phyloP scores from a whole-genome alignment of 2,113 vertebrate species.

The Catharus bicknelli region DNA sequence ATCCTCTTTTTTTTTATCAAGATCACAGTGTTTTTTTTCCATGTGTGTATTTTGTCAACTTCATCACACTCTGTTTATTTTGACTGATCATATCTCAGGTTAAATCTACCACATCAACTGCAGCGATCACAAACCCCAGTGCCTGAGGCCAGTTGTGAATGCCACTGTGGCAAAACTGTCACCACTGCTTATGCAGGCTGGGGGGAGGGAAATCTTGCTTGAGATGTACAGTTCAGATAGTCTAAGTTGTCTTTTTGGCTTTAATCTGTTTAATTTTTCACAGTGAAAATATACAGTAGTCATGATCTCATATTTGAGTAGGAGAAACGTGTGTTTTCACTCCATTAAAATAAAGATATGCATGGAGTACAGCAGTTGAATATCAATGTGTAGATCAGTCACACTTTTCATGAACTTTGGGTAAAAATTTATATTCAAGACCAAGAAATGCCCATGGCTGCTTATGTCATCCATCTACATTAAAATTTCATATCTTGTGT shows the following conservation, averaged over 20 bases:
- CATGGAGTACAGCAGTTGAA: background rate
- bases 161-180: slow-evolving; percentile 4
- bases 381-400: background rate
- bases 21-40: background rate
- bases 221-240: background rate
- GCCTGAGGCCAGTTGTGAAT: background rate
- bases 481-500: background rate
- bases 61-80: slow-evolving; percentile 16
- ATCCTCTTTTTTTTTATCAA: background rate
- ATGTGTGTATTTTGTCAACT: slow-evolving; percentile 3
- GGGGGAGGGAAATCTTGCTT: background rate
- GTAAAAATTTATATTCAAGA: background rate
- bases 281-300: background rate
- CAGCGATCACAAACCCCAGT: background rate
- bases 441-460: background rate
- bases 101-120: slow-evolving; percentile 11
- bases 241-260: background rate
- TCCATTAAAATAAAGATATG: background rate
- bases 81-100: background rate
- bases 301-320: background rate
- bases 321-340: background rate
- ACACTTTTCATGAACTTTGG: background rate
- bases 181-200: background rate
- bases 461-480: background rate
- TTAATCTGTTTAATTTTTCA: background rate